Percentiles rank a stretch among this genome's conserved stretches.
Conservation (phyloP, 2,797 vertebrate species). For the Falco concolor region DNA sequence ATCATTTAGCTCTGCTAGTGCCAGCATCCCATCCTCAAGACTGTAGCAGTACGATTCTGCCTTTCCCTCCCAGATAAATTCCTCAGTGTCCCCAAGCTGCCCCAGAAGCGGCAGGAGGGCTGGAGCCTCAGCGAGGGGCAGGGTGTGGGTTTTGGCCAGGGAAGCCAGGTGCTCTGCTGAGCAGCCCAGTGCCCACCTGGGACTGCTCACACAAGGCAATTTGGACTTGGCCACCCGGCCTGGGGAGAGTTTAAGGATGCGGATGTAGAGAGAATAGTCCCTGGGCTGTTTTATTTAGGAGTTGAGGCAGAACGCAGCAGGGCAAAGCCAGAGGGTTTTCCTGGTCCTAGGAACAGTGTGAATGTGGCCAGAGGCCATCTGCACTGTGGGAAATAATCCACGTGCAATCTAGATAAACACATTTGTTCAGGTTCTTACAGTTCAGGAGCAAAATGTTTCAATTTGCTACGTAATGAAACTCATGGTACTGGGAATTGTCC, state of each 20-base stretch:
- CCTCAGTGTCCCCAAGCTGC: background rate
- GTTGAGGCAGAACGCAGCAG: background rate
- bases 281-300: background rate
- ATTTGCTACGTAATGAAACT: background rate
- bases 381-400: background rate
- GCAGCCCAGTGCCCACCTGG: background rate
- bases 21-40: background rate
- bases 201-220: background rate
- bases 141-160: background rate
- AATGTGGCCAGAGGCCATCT: background rate
- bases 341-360: background rate
- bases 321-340: background rate
- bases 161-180: background rate
- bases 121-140: background rate
- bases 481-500: background rate
- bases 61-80: background rate
- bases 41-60: background rate
- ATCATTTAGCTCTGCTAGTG: background rate
- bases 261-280: background rate
- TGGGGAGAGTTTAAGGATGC: background rate
- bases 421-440: background rate
- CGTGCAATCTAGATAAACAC: background rate
- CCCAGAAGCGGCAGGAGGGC: accelerated
- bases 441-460: background rate
- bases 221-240: background rate